Conservation (phyloP, 1,140 invertebrate genomes). For the Zaprionus lachaisei region DNA sequence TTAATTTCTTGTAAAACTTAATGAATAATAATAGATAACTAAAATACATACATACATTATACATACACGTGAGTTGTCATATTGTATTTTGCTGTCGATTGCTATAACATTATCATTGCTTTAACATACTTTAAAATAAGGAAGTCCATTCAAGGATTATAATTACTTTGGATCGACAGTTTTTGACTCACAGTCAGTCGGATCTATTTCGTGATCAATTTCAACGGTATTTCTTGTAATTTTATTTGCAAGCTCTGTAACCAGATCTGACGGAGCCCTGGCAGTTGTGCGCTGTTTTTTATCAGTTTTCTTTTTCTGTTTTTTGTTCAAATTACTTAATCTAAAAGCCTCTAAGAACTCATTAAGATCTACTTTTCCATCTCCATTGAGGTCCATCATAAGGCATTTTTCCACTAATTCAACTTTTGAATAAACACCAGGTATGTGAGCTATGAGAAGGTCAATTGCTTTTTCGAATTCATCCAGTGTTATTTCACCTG, state of each 20-base stretch:
- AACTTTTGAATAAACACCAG: conserved; percentile 89
- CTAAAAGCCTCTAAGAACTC: conserved; percentile 96
- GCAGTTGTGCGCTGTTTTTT: conserved; percentile 55
- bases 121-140: neutral
- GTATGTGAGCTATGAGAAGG: conserved; percentile 89
- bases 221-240: conserved; percentile 63
- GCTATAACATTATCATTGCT: neutral
- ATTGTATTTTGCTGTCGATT: neutral
- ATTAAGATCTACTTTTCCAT: conserved; percentile 95
- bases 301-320: conserved; percentile 79
- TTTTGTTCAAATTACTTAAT: conserved; percentile 85
- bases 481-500: conserved; percentile 94
- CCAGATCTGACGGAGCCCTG: conserved; percentile 52
- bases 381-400: conserved; percentile 95
- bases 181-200: conserved; percentile 67
- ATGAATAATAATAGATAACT: neutral
- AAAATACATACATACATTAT: conserved; percentile 1
- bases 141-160: neutral
- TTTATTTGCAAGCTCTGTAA: conserved; percentile 57
- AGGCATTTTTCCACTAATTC: conserved; percentile 92
- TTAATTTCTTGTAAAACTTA: too few species aligned
- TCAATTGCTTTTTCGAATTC: conserved; percentile 95
- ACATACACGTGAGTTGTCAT: neutral
- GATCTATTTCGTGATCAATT: conserved; percentile 70
- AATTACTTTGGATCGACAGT: conserved; percentile 50